phyloP scores from a whole-genome alignment of 2,797 vertebrate genomes.

The Argya squamiceps region DNA sequence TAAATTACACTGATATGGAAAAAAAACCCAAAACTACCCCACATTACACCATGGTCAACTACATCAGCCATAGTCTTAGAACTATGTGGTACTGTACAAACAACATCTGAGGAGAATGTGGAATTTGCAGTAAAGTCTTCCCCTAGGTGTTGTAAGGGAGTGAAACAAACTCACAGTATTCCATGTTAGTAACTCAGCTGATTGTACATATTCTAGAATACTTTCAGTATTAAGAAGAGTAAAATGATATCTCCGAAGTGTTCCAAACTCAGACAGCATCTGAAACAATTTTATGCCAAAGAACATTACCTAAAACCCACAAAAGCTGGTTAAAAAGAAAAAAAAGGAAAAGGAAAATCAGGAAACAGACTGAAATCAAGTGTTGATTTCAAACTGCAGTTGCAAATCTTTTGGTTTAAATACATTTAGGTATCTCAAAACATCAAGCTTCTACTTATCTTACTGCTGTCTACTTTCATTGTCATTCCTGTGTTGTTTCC shows the following conservation, averaged over 20 bases:
- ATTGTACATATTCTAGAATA: background rate
- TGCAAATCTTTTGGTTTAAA: background rate
- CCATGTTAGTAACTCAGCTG: background rate
- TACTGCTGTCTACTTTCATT: background rate
- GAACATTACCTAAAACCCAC: background rate
- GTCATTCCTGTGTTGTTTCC: background rate
- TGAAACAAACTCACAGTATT: background rate
- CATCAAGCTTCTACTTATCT: background rate
- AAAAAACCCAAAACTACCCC: fast-evolving
- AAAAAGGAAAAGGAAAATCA: background rate
- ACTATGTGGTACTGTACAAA: background rate
- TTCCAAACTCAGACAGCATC: background rate
- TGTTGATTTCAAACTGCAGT: background rate
- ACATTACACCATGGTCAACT: background rate
- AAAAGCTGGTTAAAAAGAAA: background rate
- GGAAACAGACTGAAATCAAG: background rate
- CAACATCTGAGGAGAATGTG: background rate
- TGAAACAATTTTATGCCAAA: background rate
- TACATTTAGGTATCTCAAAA: background rate
- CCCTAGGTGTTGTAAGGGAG: background rate
- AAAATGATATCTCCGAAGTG: background rate
- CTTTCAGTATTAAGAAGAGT: background rate
- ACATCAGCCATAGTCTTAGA: background rate
- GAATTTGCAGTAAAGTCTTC: background rate
- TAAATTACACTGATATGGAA: background rate